Conservation (phyloP, 1,140 invertebrate genomes). For the Lutraria rhynchaena region DNA sequence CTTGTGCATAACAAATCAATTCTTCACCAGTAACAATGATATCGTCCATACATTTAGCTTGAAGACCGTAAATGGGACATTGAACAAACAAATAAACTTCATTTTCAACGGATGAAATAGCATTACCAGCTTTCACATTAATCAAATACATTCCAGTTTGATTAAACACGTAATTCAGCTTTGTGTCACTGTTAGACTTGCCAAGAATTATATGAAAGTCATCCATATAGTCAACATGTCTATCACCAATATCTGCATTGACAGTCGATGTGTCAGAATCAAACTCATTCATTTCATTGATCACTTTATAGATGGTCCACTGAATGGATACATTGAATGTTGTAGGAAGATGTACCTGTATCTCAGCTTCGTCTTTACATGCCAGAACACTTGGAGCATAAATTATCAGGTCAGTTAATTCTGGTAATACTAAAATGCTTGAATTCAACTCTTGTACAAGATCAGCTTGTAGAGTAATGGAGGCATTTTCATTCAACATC, state of each 20-base stretch:
- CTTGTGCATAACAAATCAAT: conserved; percentile 7
- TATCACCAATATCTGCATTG: too few relatives aligned
- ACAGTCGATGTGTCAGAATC: too few relatives aligned
- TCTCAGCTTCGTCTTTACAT: background rate
- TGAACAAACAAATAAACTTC: conserved; percentile 6
- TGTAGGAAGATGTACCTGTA: background rate
- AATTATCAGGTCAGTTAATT: background rate
- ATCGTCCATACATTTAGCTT: background rate
- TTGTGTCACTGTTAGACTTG: background rate
- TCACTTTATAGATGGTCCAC: conserved; percentile 16
- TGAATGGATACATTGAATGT: conserved; percentile 8
- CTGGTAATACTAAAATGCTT: conserved; percentile 2
- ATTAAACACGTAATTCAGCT: conserved; percentile 1
- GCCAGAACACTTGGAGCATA: background rate
- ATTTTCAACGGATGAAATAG: background rate
- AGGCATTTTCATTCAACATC: too few relatives aligned
- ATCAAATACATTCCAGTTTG: conserved; percentile 10
- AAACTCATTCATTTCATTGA: background rate
- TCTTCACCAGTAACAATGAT: conserved; percentile 7
- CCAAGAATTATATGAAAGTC: conserved; percentile 15
- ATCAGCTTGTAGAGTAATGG: too few relatives aligned
- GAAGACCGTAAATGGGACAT: conserved; percentile 28
- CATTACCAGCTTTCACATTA: background rate
- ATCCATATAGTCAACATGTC: background rate
- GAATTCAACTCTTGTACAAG: too few relatives aligned